Evolutionary conservation across 2,888 invertebrate genomes (phyloP).

Genomic region (Cremastinae sp.): DNA sequence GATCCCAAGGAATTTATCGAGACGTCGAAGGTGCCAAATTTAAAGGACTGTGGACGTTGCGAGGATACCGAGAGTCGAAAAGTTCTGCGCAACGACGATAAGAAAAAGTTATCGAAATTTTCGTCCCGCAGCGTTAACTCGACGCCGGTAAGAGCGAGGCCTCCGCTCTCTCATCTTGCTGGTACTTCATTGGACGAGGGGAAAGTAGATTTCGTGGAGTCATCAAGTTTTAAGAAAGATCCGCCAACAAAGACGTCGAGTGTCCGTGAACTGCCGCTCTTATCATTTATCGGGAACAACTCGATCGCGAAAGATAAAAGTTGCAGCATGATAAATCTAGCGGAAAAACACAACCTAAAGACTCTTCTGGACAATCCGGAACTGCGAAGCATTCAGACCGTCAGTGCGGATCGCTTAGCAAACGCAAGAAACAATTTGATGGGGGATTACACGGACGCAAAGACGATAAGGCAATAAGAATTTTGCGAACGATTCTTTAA

Average conservation of each 20-base stretch:
- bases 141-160: constrained; percentile 65
- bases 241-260: constrained; percentile 63
- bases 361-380: constrained; percentile 67
- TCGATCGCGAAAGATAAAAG: constrained; percentile 70
- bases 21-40: constrained; percentile 23
- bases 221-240: constrained; percentile 49
- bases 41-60: not conserved
- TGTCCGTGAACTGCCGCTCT: constrained; percentile 73
- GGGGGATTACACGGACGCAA: constrained; percentile 42
- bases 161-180: constrained; percentile 28
- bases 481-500: constrained; percentile 2
- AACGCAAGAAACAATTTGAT: constrained; percentile 70
- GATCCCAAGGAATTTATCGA: not conserved
- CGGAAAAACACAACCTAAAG: constrained; percentile 70
- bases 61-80: not conserved
- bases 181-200: constrained; percentile 50
- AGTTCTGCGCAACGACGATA: constrained; percentile 50
- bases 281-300: constrained; percentile 71
- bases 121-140: constrained; percentile 67
- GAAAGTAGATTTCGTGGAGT: constrained; percentile 52
- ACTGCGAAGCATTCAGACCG: constrained; percentile 69
- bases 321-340: constrained; percentile 74
- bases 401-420: constrained; percentile 72
- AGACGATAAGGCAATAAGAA: constrained; percentile 14
- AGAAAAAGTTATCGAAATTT: constrained; percentile 16